Conservation (phyloP, 1,140 invertebrate species). For the Lordiphosa mommai region DNA sequence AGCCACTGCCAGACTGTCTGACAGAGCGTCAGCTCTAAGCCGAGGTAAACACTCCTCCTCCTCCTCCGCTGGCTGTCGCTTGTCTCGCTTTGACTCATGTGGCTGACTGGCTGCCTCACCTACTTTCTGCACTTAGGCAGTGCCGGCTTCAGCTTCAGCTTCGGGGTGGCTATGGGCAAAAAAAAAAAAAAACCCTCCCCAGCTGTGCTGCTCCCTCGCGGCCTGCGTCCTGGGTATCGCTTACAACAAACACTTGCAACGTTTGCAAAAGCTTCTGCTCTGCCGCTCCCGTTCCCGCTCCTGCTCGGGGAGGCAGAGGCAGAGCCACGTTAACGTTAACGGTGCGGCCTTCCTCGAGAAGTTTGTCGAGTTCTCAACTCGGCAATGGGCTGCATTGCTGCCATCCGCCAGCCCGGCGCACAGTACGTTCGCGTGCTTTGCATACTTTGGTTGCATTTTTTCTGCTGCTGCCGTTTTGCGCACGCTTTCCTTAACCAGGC, state of each 20-base stretch:
- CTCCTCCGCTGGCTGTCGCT: constrained; percentile 7
- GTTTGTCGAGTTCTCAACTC: constrained; percentile 43
- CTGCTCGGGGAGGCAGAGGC: constrained; percentile 22
- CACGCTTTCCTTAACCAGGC: constrained; percentile 21
- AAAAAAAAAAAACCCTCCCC: constrained; percentile 49
- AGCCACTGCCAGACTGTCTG: constrained; percentile 33
- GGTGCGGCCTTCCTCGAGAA: constrained; percentile 62
- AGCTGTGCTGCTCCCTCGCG: constrained; percentile 46
- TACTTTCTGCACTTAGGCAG: constrained; percentile 69
- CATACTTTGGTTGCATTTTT: constrained; percentile 79
- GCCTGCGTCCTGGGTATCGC: constrained; percentile 56
- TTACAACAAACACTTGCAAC: constrained; percentile 72
- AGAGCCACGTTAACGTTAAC: constrained; percentile 49
- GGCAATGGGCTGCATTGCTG: constrained; percentile 31
- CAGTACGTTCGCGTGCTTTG: constrained; percentile 79
- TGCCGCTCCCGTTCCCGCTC: constrained; percentile 20
- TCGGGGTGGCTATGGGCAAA: constrained; percentile 52
- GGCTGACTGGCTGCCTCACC: constrained; percentile 52
- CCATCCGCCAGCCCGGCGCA: constrained; percentile 36
- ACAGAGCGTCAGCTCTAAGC: constrained; percentile 57
- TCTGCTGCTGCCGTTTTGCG: constrained; percentile 43
- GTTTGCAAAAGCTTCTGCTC: constrained; percentile 54
- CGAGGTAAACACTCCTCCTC: constrained; percentile 64
- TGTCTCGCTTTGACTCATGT: constrained; percentile 49
- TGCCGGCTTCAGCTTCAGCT: constrained; percentile 26